These are phyloP conservation scores for Phyllostomus discolor DNA, from an alignment of 2,113 vertebrate genomes.

Conservation along the genomic window DNA sequence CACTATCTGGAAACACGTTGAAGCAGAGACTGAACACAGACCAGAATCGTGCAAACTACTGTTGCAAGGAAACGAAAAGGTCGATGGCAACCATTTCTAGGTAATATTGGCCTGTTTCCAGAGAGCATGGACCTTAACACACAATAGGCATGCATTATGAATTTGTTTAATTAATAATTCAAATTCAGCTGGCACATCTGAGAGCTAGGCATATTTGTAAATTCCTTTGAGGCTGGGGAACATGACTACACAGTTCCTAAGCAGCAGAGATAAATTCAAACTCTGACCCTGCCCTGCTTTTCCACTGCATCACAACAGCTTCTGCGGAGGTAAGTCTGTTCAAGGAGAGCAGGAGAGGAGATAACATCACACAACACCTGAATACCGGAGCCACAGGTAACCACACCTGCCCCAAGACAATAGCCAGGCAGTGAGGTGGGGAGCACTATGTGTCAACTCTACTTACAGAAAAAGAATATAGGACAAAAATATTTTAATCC, in stretches of 20 bases:
- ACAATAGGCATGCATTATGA: background rate
- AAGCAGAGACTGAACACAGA: background rate
- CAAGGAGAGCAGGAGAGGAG: background rate
- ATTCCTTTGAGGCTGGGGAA: background rate
- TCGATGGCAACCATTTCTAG: background rate
- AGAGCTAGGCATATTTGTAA: background rate
- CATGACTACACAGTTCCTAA: background rate
- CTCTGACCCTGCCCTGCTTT: background rate
- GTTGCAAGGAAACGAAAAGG: background rate
- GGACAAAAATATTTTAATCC: background rate
- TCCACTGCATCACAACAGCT: background rate
- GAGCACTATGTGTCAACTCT: background rate
- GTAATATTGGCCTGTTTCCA: background rate
- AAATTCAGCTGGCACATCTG: background rate
- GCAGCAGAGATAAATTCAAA: background rate
- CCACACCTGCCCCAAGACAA: background rate
- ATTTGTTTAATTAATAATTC: background rate
- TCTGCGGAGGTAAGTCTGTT: background rate
- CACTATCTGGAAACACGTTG: background rate
- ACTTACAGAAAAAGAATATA: background rate
- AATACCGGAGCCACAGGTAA: background rate
- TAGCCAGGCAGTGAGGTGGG: background rate
- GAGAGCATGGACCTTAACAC: background rate
- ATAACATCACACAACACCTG: background rate
- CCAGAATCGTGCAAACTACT: background rate